Base-by-base conservation (phyloP, 2,888 invertebrate genomes). In the Calephelis perditalis region DNA sequence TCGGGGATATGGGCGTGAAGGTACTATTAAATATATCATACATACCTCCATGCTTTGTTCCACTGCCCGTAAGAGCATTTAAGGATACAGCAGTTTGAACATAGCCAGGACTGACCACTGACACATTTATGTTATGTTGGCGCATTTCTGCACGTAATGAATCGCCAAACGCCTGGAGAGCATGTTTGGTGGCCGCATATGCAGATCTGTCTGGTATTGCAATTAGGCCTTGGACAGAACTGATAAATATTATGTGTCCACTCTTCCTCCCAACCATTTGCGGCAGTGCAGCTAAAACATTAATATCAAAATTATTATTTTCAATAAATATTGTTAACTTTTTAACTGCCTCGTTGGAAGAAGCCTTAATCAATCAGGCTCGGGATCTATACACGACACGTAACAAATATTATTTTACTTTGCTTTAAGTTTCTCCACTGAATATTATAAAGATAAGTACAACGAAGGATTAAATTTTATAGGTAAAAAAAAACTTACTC, bases 181-280 rank as follows among this genome's bases (percentile, higher is more conserved):
- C 98, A 91, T 98, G 98, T 82, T 99, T 99, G 0, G 98, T 96
- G 15, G 98, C 98, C 60, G 95, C 93, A 90, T 99, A 97, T 0
- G 97, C 95, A 47, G 97, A 95, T 62, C 97, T 94, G 68, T 95
- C 94, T 4, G 99, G 99, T 73, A 99, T 92, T 3, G 97, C 95
- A 67, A 99, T 93, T 74, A 96, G 94, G 12, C 98, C 98, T 87
- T 99, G 99, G 0, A 99, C 92, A 69, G 98, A 98, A 83, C 98
- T 97, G 35, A 99, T 92, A 72, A 95, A 96, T 47, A 98, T 95
- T 71, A 99, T 94, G 73, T 96, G 95, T 0, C 98, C 98, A 68
- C 89, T 88, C 71, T 92, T 92, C 58, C 92, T 91, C 72, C 94
- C 91, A 9, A 96, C 86, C 98, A 99, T 98, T 49, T 92, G 92